Percentiles rank a stretch among this genome's conserved stretches.
Conservation (phyloP, 2,113 vertebrate species). For the Panthera leo region DNA sequence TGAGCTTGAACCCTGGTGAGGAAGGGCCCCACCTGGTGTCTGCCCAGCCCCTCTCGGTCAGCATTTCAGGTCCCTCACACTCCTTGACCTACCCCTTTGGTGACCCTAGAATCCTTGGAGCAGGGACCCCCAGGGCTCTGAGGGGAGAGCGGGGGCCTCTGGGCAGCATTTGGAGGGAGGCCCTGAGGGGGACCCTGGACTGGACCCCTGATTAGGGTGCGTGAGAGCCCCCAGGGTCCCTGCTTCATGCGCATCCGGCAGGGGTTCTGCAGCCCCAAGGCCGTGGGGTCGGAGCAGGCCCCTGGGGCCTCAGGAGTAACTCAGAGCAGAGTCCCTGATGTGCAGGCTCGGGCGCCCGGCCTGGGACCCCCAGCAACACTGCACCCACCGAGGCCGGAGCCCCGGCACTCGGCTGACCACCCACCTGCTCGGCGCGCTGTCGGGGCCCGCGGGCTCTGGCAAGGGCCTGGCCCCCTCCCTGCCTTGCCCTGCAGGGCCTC, state of each 20-base stretch:
- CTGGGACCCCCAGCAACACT: fast-evolving
- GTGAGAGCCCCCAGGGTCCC: background rate
- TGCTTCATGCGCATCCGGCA: fast-evolving
- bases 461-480: too few species aligned
- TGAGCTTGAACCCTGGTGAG: background rate
- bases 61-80: background rate
- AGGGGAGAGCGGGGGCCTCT: background rate
- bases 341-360: fast-evolving
- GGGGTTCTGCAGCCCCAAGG: background rate
- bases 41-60: background rate
- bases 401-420: background rate
- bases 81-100: background rate
- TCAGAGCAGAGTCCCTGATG: background rate
- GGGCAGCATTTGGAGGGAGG: background rate
- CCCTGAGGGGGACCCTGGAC: too few species aligned
- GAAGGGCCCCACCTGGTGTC: too few species aligned
- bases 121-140: fast-evolving
- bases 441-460: fast-evolving
- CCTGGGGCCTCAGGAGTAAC: background rate
- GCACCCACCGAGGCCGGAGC: background rate
- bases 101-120: background rate
- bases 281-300: fast-evolving
- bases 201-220: background rate
- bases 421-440: fast-evolving
- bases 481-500: background rate